A percentile compares a stretch with the other conserved stretches of the same genome.
phyloP scores from a whole-genome alignment of 2,113 vertebrate species.

The Perca fluviatilis region DNA sequence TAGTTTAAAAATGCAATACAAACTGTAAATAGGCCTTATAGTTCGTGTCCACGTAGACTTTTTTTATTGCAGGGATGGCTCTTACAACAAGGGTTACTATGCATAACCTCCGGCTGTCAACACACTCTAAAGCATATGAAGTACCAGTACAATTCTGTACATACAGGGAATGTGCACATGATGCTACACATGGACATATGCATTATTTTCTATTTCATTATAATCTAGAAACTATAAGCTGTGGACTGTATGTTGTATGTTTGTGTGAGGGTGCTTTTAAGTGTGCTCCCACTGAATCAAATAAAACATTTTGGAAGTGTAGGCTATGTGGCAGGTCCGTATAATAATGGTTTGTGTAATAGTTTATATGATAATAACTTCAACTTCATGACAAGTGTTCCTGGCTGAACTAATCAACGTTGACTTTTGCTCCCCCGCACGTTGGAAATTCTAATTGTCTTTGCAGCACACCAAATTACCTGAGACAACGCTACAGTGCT shows the following conservation, averaged over 20 bases:
- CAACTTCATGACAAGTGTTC: conserved; percentile 18
- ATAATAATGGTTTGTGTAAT: background rate
- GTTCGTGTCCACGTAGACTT: too few species aligned
- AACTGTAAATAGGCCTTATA: background rate
- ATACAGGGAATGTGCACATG: background rate
- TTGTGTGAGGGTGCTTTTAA: background rate
- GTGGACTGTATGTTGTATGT: background rate
- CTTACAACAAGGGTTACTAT: background rate
- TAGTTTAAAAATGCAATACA: background rate
- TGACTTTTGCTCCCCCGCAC: conserved; percentile 44
- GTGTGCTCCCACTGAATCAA: background rate
- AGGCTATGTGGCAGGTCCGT: background rate
- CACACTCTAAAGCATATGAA: background rate
- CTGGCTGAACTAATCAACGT: conserved; percentile 49
- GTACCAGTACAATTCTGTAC: background rate
- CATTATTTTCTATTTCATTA: background rate
- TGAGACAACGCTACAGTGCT: conserved; percentile 33
- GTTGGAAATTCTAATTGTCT: conserved; percentile 56
- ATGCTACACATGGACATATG: background rate
- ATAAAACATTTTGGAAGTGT: background rate
- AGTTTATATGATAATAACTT: conserved; percentile 9
- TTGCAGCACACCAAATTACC: conserved; percentile 50
- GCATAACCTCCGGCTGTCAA: background rate
- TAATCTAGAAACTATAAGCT: background rate
- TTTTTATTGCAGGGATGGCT: background rate